A percentile compares a stretch with the other conserved stretches of the same genome.
Evolutionary conservation across 2,113 vertebrate species (phyloP).

Genomic region (Lonchura striata): DNA sequence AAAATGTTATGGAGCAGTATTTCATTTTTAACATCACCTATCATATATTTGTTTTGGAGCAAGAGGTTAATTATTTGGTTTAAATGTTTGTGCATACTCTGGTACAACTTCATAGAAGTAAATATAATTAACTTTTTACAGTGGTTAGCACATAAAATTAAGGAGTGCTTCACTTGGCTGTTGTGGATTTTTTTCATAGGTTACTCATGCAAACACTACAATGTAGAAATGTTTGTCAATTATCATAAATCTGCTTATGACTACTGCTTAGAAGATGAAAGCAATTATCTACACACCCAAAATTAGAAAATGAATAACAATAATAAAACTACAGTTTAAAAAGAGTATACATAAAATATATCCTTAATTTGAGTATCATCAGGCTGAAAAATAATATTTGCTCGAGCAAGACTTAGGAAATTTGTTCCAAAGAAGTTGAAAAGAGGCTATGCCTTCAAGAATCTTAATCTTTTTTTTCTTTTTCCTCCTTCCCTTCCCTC

Average conservation of each 20-base stretch:
- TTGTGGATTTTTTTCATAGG: background rate
- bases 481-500: too few species aligned
- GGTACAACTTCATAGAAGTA: background rate
- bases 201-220: background rate
- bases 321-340: background rate
- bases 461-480: too few species aligned
- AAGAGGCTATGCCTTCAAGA: background rate
- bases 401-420: background rate
- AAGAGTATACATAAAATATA: background rate
- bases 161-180: background rate
- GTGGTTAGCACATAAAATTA: background rate
- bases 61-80: background rate
- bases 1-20: background rate
- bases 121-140: background rate
- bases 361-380: background rate
- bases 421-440: background rate
- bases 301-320: slow-evolving; percentile 1
- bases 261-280: background rate
- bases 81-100: background rate
- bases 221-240: background rate
- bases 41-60: background rate
- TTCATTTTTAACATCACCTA: background rate
- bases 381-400: background rate
- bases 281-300: background rate
- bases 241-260: background rate